These are phyloP conservation scores for Zophobas morio DNA, from an alignment of 1,140 invertebrate species.

Conservation along the genomic window DNA sequence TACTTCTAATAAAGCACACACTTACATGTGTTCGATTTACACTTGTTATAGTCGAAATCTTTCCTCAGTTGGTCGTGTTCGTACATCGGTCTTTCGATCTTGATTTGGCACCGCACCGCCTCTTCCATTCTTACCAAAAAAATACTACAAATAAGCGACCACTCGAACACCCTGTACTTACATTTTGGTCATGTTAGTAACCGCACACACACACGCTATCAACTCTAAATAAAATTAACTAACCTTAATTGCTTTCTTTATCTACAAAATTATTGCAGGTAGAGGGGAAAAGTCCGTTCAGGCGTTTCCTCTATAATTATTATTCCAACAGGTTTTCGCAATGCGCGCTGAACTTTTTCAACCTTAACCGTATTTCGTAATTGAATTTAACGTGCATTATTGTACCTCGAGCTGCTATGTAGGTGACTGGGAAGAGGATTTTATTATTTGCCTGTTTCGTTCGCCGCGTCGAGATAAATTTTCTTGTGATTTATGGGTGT, in stretches of 20 bases:
- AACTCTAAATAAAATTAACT: neutral
- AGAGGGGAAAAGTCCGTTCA: conserved; percentile 27
- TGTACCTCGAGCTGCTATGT: neutral
- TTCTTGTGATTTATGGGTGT: conserved; percentile 12
- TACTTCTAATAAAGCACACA: neutral
- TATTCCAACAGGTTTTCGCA: conserved; percentile 13
- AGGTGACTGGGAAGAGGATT: conserved; percentile 1
- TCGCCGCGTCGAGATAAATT: conserved; percentile 24
- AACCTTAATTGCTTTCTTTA: conserved; percentile 37
- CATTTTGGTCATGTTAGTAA: conserved; percentile 24
- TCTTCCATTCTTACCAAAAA: conserved; percentile 31
- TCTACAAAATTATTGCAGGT: conserved; percentile 11
- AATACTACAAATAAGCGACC: neutral
- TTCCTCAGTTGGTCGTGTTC: conserved; percentile 75
- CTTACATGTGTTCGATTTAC: conserved; percentile 71
- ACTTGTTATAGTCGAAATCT: conserved; percentile 74
- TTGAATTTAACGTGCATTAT: conserved; percentile 21
- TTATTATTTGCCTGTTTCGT: conserved; percentile 16
- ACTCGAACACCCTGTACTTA: conserved; percentile 1
- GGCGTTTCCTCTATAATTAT: conserved; percentile 26
- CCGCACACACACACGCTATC: neutral
- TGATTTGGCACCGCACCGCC: conserved; percentile 50
- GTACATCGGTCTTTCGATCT: conserved; percentile 71
- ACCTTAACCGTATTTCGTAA: conserved; percentile 33
- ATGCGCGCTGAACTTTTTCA: conserved; percentile 21